These are phyloP conservation scores for Cheilosia variabilis DNA, from an alignment of 2,888 invertebrate genomes.

Conservation along the genomic window DNA sequence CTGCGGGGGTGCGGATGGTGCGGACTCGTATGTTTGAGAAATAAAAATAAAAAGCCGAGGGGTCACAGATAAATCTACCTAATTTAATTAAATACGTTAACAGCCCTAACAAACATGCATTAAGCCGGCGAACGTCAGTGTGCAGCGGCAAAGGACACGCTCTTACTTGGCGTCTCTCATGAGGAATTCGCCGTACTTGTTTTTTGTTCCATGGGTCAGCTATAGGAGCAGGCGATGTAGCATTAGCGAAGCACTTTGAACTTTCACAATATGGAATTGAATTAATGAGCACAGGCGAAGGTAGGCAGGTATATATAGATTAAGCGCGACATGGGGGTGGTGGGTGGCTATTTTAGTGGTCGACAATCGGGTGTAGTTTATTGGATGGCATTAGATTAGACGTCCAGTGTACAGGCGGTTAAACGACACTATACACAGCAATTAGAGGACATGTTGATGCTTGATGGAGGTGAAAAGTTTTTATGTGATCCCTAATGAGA, in stretches of 20 bases:
- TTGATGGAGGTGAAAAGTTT: constrained; percentile 19
- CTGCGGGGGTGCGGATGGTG: constrained; percentile 29
- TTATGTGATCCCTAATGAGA: constrained; percentile 35
- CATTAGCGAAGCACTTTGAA: constrained; percentile 41
- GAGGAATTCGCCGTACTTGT: not conserved
- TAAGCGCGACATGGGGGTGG: not conserved
- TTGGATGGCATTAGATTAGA: constrained; percentile 53
- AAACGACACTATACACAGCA: constrained; percentile 40
- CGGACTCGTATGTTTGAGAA: too few relatives aligned
- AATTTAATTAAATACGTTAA: constrained; percentile 65
- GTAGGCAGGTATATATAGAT: not conserved
- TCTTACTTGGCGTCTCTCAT: constrained; percentile 2
- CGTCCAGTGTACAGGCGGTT: constrained; percentile 34
- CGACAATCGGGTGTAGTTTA: constrained; percentile 48
- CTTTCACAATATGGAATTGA: constrained; percentile 46
- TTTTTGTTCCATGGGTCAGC: constrained; percentile 6
- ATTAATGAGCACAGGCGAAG: constrained; percentile 47
- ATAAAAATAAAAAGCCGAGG: not conserved
- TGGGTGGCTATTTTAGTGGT: constrained; percentile 6
- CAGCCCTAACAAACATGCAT: constrained; percentile 46
- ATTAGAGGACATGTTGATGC: constrained; percentile 29
- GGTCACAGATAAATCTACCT: constrained; percentile 52
- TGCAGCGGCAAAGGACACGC: constrained; percentile 1
- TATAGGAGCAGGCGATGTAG: not conserved
- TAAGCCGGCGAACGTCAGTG: constrained; percentile 33